A percentile compares a stretch with the other conserved stretches of the same genome.
Conservation (phyloP, 2,113 vertebrate species). For the Toxostoma redivivum region DNA sequence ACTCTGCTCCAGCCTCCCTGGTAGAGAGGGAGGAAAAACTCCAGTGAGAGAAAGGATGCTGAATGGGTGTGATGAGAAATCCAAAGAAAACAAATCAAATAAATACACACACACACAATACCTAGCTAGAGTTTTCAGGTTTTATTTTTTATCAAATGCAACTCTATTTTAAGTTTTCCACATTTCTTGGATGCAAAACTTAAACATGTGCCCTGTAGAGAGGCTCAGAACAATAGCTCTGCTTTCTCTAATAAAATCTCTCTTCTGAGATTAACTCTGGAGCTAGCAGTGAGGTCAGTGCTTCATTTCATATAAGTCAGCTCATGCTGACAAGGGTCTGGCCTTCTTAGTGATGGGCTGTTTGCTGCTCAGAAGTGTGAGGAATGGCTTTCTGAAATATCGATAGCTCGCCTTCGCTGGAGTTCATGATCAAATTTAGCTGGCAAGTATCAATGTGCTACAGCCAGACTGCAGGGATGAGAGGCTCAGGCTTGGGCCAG, state of each 20-base stretch:
- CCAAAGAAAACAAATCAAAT: not conserved
- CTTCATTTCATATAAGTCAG: slow-evolving; percentile 3
- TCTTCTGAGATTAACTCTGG: slow-evolving; percentile 13
- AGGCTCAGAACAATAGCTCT: not conserved
- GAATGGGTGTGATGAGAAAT: fast-evolving
- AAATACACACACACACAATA: not conserved
- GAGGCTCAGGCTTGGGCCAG: not conserved
- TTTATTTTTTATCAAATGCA: not conserved
- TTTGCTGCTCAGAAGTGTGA: slow-evolving; percentile 57
- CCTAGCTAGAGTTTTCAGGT: not conserved
- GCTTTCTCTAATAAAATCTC: slow-evolving; percentile 5
- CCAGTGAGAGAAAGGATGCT: not conserved
- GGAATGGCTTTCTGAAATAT: slow-evolving; percentile 41
- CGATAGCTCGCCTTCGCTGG: not conserved
- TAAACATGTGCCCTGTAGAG: not conserved
- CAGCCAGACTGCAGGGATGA: not conserved
- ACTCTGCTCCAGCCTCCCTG: not conserved
- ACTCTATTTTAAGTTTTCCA: not conserved
- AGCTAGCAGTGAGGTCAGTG: not conserved
- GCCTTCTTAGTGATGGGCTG: slow-evolving; percentile 32
- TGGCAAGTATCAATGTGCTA: not conserved
- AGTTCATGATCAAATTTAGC: not conserved
- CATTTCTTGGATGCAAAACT: not conserved
- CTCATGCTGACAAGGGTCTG: slow-evolving; percentile 17
- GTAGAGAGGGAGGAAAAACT: not conserved